These are phyloP conservation scores for Gryon sp. DNA, from an alignment of 1,140 invertebrate genomes.

Conservation along the genomic window DNA sequence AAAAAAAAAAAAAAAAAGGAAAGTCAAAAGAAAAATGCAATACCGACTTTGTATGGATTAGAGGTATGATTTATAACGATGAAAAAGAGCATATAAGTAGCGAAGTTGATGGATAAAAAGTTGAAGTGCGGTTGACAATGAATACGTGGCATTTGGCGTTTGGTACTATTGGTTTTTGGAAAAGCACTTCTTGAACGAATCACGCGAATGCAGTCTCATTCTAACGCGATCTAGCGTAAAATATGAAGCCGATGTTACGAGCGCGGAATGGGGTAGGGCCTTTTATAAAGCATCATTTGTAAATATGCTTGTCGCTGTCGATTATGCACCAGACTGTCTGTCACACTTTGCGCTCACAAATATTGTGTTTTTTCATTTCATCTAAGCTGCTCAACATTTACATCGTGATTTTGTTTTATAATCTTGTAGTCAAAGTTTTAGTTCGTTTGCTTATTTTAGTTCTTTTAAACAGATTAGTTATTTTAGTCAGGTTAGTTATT, in stretches of 20 bases:
- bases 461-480: too few species aligned
- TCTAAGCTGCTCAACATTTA: too few species aligned
- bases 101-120: constrained; percentile 35
- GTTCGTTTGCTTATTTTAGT: too few species aligned
- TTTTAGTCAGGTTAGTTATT: too few species aligned
- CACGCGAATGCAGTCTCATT: constrained; percentile 56
- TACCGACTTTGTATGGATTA: too few species aligned
- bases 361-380: constrained; percentile 50
- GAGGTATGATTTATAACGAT: too few species aligned
- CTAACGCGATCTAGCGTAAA: constrained; percentile 67
- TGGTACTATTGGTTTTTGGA: constrained; percentile 64
- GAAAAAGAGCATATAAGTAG: too few species aligned
- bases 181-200: constrained; percentile 63
- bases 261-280: constrained; percentile 36
- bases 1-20: not conserved
- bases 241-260: constrained; percentile 54
- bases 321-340: constrained; percentile 46
- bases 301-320: constrained; percentile 61
- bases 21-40: too few species aligned
- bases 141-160: constrained; percentile 62
- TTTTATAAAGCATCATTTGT: constrained; percentile 57
- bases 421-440: too few species aligned
- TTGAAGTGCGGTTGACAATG: constrained; percentile 57
- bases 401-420: too few species aligned
- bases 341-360: constrained; percentile 52